These are phyloP conservation scores for Lottia scabra DNA, from an alignment of 2,888 invertebrate genomes.

Conservation along the genomic window DNA sequence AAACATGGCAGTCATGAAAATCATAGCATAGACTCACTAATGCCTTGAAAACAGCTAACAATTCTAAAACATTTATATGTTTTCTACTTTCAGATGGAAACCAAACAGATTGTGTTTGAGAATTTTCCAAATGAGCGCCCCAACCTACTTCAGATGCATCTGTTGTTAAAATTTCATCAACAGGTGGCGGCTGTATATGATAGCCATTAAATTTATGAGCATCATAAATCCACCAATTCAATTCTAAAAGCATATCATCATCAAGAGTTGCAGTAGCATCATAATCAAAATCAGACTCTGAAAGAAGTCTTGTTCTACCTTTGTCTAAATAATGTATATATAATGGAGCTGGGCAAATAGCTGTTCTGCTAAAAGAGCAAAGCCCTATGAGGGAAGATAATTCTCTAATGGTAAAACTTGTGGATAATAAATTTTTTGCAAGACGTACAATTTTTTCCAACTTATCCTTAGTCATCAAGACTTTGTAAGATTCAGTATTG, in stretches of 20 bases:
- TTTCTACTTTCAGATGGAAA: not conserved
- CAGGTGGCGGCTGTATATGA: not conserved
- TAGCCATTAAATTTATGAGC: not conserved
- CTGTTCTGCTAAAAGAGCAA: not conserved
- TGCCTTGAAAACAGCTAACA: not conserved
- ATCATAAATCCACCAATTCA: not conserved
- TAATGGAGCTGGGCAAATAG: not conserved
- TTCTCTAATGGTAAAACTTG: not conserved
- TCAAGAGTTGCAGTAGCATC: not conserved
- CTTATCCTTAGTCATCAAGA: not conserved
- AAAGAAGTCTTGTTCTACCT: not conserved
- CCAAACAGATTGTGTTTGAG: not conserved
- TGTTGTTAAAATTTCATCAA: not conserved
- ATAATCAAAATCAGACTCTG: not conserved
- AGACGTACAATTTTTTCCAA: not conserved
- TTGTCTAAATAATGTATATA: not conserved
- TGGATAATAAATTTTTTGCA: not conserved
- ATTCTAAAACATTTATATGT: not conserved
- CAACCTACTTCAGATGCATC: not conserved
- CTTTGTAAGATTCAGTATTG: too few species aligned
- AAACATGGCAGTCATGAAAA: not conserved
- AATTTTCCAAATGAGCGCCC: not conserved
- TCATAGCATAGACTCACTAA: not conserved
- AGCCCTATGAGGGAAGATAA: not conserved
- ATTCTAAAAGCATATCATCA: not conserved